Percentiles rank a stretch among this genome's conserved stretches.
These are phyloP conservation scores for Himantopus leucocephalus DNA, from an alignment of 2,113 vertebrate species.

Conservation along the genomic window DNA sequence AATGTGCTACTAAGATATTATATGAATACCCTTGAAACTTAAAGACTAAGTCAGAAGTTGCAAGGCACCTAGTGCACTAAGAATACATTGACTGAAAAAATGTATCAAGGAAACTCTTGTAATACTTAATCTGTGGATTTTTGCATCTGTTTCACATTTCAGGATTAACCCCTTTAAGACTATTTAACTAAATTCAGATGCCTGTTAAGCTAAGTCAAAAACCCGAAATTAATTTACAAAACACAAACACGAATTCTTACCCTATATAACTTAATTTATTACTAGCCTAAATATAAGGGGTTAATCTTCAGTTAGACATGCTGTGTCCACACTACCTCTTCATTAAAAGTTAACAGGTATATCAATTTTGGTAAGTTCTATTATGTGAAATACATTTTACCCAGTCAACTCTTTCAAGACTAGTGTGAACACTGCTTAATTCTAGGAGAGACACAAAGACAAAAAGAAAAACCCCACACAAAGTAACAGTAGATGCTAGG, in stretches of 20 bases:
- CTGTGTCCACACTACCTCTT: slow-evolving; percentile 83
- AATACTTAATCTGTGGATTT: slow-evolving; percentile 80
- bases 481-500: slow-evolving; percentile 73
- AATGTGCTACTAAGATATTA: background rate
- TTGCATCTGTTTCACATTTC: slow-evolving; percentile 77
- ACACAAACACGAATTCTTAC: slow-evolving; percentile 49
- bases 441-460: slow-evolving; percentile 65
- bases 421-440: slow-evolving; percentile 84
- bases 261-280: slow-evolving; percentile 18
- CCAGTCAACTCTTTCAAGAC: slow-evolving; percentile 76
- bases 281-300: slow-evolving; percentile 76
- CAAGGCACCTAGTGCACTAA: slow-evolving; percentile 59
- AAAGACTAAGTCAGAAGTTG: slow-evolving; percentile 53
- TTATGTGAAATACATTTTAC: slow-evolving; percentile 64
- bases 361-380: slow-evolving; percentile 64
- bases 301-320: slow-evolving; percentile 82
- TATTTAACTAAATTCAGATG: slow-evolving; percentile 64
- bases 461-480: slow-evolving; percentile 57
- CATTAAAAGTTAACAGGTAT: slow-evolving; percentile 73
- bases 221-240: slow-evolving; percentile 47
- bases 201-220: slow-evolving; percentile 50
- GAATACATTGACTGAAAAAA: slow-evolving; percentile 28
- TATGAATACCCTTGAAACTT: background rate
- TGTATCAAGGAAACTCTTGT: slow-evolving; percentile 11
- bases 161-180: slow-evolving; percentile 83